Conservation (phyloP, 2,113 vertebrate genomes). For the Protobothrops flavoviridis region DNA sequence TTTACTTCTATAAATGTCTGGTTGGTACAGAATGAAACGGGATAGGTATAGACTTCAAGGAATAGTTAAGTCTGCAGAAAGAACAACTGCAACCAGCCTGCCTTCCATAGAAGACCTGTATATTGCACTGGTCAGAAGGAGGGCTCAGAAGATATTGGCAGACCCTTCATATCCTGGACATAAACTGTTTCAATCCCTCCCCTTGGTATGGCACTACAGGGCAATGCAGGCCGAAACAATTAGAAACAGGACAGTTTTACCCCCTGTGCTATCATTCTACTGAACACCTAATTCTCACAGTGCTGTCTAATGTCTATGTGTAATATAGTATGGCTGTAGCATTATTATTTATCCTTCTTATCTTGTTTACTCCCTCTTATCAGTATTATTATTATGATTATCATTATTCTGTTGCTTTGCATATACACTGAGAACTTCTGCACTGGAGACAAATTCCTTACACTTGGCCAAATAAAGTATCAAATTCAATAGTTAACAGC, state of each 20-base stretch:
- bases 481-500: background rate
- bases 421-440: background rate
- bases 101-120: background rate
- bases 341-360: background rate
- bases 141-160: too few relatives aligned
- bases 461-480: background rate
- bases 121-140: background rate
- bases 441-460: background rate
- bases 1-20: background rate
- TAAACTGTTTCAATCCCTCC: background rate
- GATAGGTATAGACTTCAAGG: background rate
- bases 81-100: background rate
- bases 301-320: background rate
- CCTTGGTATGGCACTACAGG: background rate
- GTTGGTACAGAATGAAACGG: background rate
- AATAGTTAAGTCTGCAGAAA: background rate
- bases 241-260: background rate
- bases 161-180: background rate
- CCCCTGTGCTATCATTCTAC: background rate
- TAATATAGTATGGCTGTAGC: background rate
- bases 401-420: background rate
- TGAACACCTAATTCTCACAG: background rate
- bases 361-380: background rate
- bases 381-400: background rate
- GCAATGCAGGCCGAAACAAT: background rate